Conservation (phyloP, 2,797 vertebrate species). For the Margarornis squamiger region DNA sequence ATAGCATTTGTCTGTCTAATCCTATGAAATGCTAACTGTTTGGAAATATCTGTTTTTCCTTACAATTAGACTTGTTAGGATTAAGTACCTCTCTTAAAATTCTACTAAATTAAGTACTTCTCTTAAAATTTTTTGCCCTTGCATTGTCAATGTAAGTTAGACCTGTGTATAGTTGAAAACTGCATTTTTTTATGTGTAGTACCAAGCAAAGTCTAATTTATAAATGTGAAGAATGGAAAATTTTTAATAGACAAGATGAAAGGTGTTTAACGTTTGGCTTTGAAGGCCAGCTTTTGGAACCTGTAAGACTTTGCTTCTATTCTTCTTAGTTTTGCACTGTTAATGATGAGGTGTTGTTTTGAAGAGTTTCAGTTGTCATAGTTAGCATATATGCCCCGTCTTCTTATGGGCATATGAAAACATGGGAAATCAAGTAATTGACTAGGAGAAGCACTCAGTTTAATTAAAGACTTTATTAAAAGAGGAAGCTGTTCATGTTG, state of each 20-base stretch:
- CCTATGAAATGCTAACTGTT: not conserved
- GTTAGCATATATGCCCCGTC: not conserved
- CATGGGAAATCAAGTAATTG: not conserved
- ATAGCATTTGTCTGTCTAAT: not conserved
- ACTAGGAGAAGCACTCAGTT: not conserved
- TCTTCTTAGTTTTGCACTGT: not conserved
- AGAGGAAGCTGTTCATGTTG: not conserved
- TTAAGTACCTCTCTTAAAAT: not conserved
- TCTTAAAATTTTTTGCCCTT: not conserved
- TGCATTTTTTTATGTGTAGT: not conserved
- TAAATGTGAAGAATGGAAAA: not conserved
- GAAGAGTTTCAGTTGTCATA: not conserved
- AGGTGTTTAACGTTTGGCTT: not conserved
- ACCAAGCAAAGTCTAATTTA: not conserved
- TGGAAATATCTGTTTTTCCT: not conserved
- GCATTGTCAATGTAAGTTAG: not conserved
- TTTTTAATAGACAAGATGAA: not conserved
- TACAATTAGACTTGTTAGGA: not conserved
- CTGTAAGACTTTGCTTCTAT: fast-evolving
- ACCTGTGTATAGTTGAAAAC: not conserved
- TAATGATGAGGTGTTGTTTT: not conserved
- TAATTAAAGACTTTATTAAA: not conserved
- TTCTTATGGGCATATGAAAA: not conserved
- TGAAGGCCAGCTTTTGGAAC: not conserved
- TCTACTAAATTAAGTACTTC: not conserved